Evolutionary conservation across 2,113 vertebrate species (phyloP), one percentile per base, ranked within the genome.

Genomic region (Craseonycteris thonglongyai): DNA sequence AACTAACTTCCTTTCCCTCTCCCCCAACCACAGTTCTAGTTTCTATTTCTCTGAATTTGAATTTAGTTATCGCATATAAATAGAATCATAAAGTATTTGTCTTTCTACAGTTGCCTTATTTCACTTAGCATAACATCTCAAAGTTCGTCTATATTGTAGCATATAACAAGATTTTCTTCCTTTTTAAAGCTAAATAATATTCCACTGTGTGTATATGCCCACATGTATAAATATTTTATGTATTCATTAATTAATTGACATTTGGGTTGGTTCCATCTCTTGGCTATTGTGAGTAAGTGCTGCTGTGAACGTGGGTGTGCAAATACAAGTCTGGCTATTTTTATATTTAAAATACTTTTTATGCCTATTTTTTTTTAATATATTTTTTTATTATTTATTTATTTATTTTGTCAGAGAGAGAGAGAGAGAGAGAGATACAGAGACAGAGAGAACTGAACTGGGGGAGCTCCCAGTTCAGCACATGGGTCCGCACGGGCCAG

Each of bases 271-370:
- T 58, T 91, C 59, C 11, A 16, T 33, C 10, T 88, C 72, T 93
- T 75, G 12, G 16, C 65, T 88, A 7, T 35, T 79, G 33, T 66
- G 33, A 86, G 28, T 69, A 83, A 90, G 33, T 80, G 3, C 79
- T 47, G n/a, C 45, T 87, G 0, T 89, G 30, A 92, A 72, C 33
- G 38, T 88, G 78, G 68, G 24, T 66, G 1, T 88, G 18, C 56
- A 89, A 35, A 78, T 93, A 38, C 45, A 59, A 84, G 59, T 85
- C 30, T 92, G 10, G 2, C 30, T 86, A 26, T 88, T 89, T 97
- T 97, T 96, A 96, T 96, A 56, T 49, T 9, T 49, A 49, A 49
- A 49, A 13, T 49, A 49, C 47, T 49, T 49, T 49, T n/a, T n/a
- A n/a, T n/a, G n/a, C n/a, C n/a, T n/a, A n/a, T n/a, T n/a, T n/a